Conservation (phyloP, 2,797 vertebrate species). For the Sitta carolinensis region DNA sequence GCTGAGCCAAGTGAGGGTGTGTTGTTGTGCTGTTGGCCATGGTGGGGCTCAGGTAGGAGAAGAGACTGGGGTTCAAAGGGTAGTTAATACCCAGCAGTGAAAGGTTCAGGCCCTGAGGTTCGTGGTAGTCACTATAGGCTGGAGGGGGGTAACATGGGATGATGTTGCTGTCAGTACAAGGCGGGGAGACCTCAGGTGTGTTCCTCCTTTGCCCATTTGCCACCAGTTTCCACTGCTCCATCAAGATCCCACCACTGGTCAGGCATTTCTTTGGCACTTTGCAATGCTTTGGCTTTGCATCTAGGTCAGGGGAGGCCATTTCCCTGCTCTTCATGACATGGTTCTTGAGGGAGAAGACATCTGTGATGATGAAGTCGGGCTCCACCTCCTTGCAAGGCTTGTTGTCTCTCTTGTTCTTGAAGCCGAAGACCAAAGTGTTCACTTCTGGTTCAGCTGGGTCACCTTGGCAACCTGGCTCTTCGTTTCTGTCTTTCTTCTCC, state of each 20-base stretch:
- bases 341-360: conserved; percentile 86
- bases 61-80: conserved; percentile 85
- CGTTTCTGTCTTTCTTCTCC: conserved; percentile 51
- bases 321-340: conserved; percentile 82
- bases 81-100: conserved; percentile 92
- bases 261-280: conserved; percentile 82
- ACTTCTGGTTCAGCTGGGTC: conserved; percentile 62
- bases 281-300: conserved; percentile 82
- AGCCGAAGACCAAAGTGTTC: conserved; percentile 26
- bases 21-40: conserved; percentile 74
- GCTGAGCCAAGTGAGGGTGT: conserved; percentile 81
- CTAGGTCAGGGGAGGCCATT: conserved; percentile 72
- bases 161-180: conserved; percentile 70
- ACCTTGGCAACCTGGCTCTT: conserved; percentile 50
- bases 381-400: conserved; percentile 78
- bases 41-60: conserved; percentile 90
- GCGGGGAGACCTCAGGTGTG: conserved; percentile 70
- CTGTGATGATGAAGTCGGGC: conserved; percentile 82
- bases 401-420: conserved; percentile 63
- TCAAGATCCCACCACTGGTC: conserved; percentile 74
- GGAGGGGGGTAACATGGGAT: conserved; percentile 89
- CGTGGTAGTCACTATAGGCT: conserved; percentile 82
- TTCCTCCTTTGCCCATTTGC: conserved; percentile 74
- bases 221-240: conserved; percentile 88
- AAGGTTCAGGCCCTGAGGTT: conserved; percentile 87